Conservation (phyloP, 2,113 vertebrate species). For the Merops nubicus region DNA sequence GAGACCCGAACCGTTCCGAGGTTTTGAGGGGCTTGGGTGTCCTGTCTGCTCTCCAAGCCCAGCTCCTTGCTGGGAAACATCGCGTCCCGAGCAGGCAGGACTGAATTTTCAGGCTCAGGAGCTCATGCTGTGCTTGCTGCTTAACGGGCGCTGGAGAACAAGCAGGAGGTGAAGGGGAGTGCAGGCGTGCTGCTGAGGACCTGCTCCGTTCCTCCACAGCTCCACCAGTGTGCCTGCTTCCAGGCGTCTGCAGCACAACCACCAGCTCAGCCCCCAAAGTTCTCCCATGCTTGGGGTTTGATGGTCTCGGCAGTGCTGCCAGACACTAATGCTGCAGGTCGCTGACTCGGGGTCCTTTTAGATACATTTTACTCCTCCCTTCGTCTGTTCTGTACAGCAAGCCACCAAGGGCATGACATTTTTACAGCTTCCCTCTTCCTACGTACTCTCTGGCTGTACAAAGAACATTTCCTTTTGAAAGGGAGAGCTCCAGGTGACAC, state of each 20-base stretch:
- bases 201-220: not conserved
- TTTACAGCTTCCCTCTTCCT: not conserved
- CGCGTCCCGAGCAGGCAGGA: accelerated
- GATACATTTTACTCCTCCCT: not conserved
- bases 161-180: not conserved
- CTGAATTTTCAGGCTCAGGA: not conserved
- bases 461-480: not conserved
- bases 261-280: not conserved
- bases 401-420: accelerated
- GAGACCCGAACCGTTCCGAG: accelerated
- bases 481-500: not conserved
- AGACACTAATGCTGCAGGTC: not conserved
- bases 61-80: not conserved
- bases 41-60: not conserved
- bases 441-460: not conserved
- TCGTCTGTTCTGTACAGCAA: not conserved
- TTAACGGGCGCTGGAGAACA: not conserved
- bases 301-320: not conserved
- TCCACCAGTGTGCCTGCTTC: not conserved
- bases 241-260: accelerated
- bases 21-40: accelerated
- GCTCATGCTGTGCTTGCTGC: not conserved
- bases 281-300: not conserved
- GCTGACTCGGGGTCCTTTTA: not conserved
- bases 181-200: not conserved